phyloP scores from a whole-genome alignment of 2,113 vertebrate genomes.

The Sinocyclocheilus rhinocerous region DNA sequence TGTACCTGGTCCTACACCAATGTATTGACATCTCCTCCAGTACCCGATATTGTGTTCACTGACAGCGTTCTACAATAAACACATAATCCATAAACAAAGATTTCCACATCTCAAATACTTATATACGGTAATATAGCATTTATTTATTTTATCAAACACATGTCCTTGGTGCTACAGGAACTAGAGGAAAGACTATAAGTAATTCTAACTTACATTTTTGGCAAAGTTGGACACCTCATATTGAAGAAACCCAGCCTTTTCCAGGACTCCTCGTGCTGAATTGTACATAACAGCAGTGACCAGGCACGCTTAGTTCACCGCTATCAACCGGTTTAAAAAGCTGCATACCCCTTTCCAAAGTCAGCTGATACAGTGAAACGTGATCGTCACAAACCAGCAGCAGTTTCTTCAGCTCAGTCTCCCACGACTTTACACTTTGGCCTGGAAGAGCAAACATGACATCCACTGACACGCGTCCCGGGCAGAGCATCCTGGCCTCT shows the following conservation, averaged over 20 bases:
- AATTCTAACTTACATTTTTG: slow-evolving; percentile 76
- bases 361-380: slow-evolving; percentile 92
- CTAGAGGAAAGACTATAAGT: neutral
- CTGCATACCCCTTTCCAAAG: slow-evolving; percentile 84
- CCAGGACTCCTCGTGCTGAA: slow-evolving; percentile 72
- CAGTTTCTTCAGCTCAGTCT: slow-evolving; percentile 71
- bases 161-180: neutral
- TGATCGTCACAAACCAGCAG: slow-evolving; percentile 83
- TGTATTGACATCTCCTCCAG: slow-evolving; percentile 87
- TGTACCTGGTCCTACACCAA: slow-evolving; percentile 90
- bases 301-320: slow-evolving; percentile 67
- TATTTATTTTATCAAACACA: neutral
- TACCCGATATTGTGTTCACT: slow-evolving; percentile 89
- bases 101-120: neutral
- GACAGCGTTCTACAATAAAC: slow-evolving; percentile 77
- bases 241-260: slow-evolving; percentile 78
- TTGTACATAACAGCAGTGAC: slow-evolving; percentile 85
- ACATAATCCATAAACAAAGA: neutral
- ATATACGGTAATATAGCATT: neutral
- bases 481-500: slow-evolving; percentile 78
- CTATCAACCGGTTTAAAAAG: slow-evolving; percentile 80
- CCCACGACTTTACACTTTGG: slow-evolving; percentile 80
- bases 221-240: slow-evolving; percentile 97
- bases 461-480: slow-evolving; percentile 85
- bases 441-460: slow-evolving; percentile 88